Base-by-base conservation (phyloP, 2,888 invertebrate genomes). In the Lamellibrachia satsuma region DNA sequence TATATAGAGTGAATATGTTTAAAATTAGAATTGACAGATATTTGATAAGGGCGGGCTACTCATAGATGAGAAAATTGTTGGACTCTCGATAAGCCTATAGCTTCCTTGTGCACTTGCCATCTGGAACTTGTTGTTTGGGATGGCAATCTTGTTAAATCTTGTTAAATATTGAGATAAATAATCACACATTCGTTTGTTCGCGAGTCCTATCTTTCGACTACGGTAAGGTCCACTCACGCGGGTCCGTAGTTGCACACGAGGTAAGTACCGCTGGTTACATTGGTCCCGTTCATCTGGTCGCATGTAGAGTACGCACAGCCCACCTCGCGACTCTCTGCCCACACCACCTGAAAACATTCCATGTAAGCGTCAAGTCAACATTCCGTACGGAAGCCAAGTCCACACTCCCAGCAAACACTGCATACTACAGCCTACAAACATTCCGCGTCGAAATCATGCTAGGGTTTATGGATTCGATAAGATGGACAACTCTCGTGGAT, bases 281-380 rank as follows among this genome's bases (percentile, higher is more conserved):
- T 2, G 75, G 22, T 22, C 22, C 2, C 75, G 3, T 75, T 75
- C 39, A 39, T 39, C 39, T 39, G 39, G 1, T 39, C 39, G 39
- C 39, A 39, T 1, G 39, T 39, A 39, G 39, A 39, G 75, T 75
- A 75, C 4, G 22, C 75, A 75, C 75, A 75, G 0, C 75, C 75
- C 75, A 75, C 75, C 22, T 75, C 75, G 75, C 75, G 75, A 15
- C 75, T 75, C 15, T 75, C 22, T 22, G 75, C 15, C 75, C 75
- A 75, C 22, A 75, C 75, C 75, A 75, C 75, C 75, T 75, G 75
- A 15, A 75, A 75, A 75, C 75, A 75, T 75, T 75, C 75, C n/a
- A 15, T n/a, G 22, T 75, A 15, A 39, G 39, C 39, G 39, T 39
- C 39, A 39, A 39, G 39, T 39, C 39, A 57, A 57, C 57, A 57